These are phyloP conservation scores for Asteroscopus sphinx DNA, from an alignment of 2,888 invertebrate species.

Conservation along the genomic window DNA sequence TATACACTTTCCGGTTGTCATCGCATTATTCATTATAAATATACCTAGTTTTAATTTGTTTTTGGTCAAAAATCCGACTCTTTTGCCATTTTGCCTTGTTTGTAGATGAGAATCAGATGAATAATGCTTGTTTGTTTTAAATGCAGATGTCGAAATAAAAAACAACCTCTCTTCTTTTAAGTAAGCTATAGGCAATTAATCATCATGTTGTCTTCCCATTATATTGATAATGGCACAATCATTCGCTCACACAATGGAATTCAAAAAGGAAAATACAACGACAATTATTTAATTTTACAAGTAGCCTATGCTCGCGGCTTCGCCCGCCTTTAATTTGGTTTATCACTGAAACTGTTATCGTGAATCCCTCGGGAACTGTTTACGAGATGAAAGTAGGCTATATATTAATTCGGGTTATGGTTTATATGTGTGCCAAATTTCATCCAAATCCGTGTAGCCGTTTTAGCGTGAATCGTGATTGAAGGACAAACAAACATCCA, in stretches of 20 bases:
- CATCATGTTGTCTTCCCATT: conserved; percentile 6
- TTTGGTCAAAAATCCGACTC: conserved; percentile 7
- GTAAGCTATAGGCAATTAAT: conserved; percentile 1
- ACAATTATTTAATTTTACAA: neutral
- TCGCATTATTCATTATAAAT: conserved; percentile 3
- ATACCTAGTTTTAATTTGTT: neutral
- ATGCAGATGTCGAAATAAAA: conserved; percentile 9
- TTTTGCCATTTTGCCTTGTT: conserved; percentile 16
- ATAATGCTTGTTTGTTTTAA: conserved; percentile 10
- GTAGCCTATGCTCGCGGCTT: too few relatives aligned
- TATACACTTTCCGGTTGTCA: neutral
- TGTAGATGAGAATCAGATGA: conserved; percentile 13
- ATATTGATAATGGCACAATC: conserved; percentile 4
- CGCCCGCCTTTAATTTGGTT: too few relatives aligned
- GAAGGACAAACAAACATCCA: too few relatives aligned
- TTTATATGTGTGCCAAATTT: too few relatives aligned
- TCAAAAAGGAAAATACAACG: conserved; percentile 3
- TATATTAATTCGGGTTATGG: too few relatives aligned
- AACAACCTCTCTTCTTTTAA: conserved; percentile 4
- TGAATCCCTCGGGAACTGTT: too few relatives aligned
- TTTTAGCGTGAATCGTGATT: too few relatives aligned
- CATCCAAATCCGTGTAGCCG: too few relatives aligned
- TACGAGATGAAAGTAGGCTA: too few relatives aligned
- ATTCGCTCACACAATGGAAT: conserved; percentile 8
- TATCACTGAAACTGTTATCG: too few relatives aligned